A percentile compares a stretch with the other conserved stretches of the same genome.
Evolutionary conservation across 2,113 vertebrate genomes (phyloP).

Genomic region (Xerus inauris): DNA sequence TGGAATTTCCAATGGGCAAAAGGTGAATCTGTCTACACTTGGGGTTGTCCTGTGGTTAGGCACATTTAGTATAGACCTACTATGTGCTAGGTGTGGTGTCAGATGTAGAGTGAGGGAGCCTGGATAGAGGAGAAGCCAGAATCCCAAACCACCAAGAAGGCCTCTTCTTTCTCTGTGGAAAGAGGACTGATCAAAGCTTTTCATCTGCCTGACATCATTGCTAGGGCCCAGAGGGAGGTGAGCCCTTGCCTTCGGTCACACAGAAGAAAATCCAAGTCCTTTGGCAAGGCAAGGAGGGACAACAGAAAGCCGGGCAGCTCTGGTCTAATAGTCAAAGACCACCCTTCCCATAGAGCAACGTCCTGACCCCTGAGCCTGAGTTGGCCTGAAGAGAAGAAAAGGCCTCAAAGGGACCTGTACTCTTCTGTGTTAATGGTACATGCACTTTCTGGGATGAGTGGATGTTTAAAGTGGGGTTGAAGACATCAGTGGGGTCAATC

Average conservation of each 20-base stretch:
- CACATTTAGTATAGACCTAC: not conserved
- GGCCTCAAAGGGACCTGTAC: rapidly evolving
- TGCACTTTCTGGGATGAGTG: not conserved
- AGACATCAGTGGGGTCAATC: not conserved
- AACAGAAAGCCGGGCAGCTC: not conserved
- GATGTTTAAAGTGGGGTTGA: not conserved
- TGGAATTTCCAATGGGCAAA: not conserved
- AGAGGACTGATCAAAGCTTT: not conserved
- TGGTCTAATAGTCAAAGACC: not conserved
- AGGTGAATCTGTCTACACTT: not conserved
- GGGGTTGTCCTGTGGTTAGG: not conserved
- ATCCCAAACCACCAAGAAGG: not conserved
- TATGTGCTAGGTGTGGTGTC: not conserved
- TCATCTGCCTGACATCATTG: not conserved
- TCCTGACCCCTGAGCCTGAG: not conserved
- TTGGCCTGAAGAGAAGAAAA: not conserved
- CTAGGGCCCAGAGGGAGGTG: not conserved
- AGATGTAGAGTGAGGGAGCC: not conserved
- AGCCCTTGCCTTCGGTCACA: not conserved
- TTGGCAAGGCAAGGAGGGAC: not conserved
- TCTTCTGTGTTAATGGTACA: not conserved
- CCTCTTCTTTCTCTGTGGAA: not conserved
- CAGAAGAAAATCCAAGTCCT: not conserved
- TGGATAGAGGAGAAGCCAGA: not conserved
- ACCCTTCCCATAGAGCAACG: not conserved